Evolutionary conservation across 2,113 vertebrate species (phyloP).

Genomic region (Oryzias curvinotus): DNA sequence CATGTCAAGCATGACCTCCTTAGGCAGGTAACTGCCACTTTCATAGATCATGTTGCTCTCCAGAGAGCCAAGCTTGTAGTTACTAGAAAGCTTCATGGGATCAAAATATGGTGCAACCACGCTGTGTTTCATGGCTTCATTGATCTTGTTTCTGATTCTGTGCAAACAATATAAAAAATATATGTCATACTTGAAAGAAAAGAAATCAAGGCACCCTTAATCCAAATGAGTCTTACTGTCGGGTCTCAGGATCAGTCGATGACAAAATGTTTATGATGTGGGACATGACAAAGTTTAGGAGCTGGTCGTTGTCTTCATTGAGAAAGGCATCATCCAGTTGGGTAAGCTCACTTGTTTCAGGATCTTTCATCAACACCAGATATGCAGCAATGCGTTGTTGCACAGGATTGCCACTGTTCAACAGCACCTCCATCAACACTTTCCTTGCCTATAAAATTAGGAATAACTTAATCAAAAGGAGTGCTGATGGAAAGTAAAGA

Average conservation of each 20-base stretch:
- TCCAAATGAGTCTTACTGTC: conserved; percentile 68
- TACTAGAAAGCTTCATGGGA: conserved; percentile 84
- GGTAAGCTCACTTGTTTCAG: conserved; percentile 77
- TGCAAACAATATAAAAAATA: not conserved
- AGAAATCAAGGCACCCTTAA: not conserved
- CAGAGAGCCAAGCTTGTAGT: conserved; percentile 84
- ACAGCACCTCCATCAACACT: conserved; percentile 79
- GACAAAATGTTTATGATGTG: conserved; percentile 88
- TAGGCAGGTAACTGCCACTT: conserved; percentile 83
- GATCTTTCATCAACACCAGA: conserved; percentile 88
- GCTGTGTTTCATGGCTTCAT: conserved; percentile 78
- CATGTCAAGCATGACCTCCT: conserved; percentile 89
- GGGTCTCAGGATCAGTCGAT: conserved; percentile 76
- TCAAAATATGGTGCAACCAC: conserved; percentile 77
- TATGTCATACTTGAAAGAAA: not conserved
- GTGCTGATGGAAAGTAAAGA: not conserved
- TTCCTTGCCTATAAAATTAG: conserved; percentile 76
- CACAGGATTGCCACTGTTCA: conserved; percentile 69
- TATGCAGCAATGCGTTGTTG: conserved; percentile 91
- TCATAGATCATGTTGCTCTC: conserved; percentile 92
- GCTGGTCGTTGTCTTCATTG: conserved; percentile 80
- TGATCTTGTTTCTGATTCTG: conserved; percentile 82
- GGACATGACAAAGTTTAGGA: conserved; percentile 89
- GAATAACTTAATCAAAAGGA: not conserved
- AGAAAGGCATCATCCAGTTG: conserved; percentile 73